Conservation (phyloP, 2,113 vertebrate genomes). For the Pluvialis apricaria region DNA sequence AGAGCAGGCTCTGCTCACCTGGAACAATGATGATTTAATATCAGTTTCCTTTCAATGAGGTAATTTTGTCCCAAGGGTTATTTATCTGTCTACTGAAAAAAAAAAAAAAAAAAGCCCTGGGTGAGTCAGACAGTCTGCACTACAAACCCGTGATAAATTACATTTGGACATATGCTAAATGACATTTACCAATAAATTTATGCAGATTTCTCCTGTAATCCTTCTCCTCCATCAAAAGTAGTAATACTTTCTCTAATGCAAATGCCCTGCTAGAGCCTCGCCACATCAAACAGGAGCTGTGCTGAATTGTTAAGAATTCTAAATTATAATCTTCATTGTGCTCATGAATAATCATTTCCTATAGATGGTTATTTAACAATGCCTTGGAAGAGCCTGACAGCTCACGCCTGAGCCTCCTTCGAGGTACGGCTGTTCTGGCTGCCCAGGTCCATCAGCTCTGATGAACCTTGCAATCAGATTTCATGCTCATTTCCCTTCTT, state of each 20-base stretch:
- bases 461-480: background rate
- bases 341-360: slow-evolving; percentile 50
- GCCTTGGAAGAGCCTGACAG: background rate
- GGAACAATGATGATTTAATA: background rate
- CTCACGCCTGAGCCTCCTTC: background rate
- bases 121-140: slow-evolving; percentile 39
- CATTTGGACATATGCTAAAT: slow-evolving; percentile 48
- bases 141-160: slow-evolving; percentile 10
- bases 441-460: background rate
- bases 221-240: slow-evolving; percentile 50
- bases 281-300: slow-evolving; percentile 41
- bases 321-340: background rate
- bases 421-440: background rate
- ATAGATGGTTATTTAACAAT: background rate
- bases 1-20: background rate
- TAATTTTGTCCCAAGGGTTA: slow-evolving; percentile 17
- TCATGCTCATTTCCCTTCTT: background rate
- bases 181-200: slow-evolving; percentile 56
- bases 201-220: slow-evolving; percentile 63
- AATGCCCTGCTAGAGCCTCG: background rate
- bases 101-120: background rate
- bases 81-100: slow-evolving; percentile 6
- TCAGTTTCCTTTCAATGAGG: background rate
- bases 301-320: background rate
- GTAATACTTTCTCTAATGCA: slow-evolving; percentile 45